These are phyloP conservation scores for Tenualosa ilisha DNA, from an alignment of 2,797 vertebrate species.

Conservation along the genomic window DNA sequence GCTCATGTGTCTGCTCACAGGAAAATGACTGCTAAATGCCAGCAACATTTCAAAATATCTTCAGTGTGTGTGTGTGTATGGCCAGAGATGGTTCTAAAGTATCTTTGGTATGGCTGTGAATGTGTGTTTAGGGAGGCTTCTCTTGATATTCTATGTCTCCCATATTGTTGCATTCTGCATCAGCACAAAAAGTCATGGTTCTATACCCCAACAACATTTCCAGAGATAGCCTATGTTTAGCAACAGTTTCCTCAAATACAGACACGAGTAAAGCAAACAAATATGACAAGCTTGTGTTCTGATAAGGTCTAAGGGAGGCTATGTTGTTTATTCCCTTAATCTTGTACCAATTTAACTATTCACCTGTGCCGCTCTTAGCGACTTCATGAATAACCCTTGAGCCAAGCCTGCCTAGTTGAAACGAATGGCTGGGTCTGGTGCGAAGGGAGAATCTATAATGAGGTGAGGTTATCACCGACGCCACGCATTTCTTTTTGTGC, in stretches of 20 bases:
- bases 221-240: too few species aligned
- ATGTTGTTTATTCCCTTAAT: not conserved
- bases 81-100: too few species aligned
- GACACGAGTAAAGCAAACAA: not conserved
- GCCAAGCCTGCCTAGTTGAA: not conserved
- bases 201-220: too few species aligned
- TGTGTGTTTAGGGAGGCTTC: too few species aligned
- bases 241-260: too few species aligned
- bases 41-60: not conserved
- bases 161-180: too few species aligned
- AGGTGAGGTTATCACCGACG: not conserved
- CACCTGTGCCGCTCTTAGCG: not conserved
- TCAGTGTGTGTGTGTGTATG: not conserved
- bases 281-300: not conserved
- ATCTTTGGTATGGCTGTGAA: too few species aligned
- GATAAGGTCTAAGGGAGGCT: not conserved
- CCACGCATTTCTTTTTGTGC: not conserved
- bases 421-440: not conserved
- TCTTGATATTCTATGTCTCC: too few species aligned
- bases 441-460: conserved; percentile 12
- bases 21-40: not conserved
- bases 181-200: too few species aligned
- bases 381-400: not conserved
- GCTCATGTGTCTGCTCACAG: conserved; percentile 18
- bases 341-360: not conserved